Base-by-base conservation (phyloP, 2,797 vertebrate species). In the Mycteria americana region DNA sequence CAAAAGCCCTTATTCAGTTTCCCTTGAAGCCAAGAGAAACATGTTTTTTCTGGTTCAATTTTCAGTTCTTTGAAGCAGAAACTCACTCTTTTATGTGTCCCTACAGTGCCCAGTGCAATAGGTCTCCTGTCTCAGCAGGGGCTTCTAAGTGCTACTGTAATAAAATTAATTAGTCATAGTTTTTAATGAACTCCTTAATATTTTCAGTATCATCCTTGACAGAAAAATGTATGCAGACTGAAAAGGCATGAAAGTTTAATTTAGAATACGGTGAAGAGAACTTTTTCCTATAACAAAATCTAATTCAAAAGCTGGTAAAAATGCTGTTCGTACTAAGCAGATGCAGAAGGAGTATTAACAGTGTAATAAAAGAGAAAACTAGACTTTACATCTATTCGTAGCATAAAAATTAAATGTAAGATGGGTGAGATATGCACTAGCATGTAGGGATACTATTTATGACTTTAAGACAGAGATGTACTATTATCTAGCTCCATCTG, bases 41-140 rank as follows among this genome's bases (percentile, higher is more conserved):
- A 69, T 67, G 74, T 79, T 62, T 92, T 96, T 88, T 92, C 94
- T 92, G 33, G 73, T 94, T 90, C 70, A 79, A 93, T 95, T 92
- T 93, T 89, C 90, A 92, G 89, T 85, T 88, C 93, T 96, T 95
- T 97, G 95, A 96, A 96, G 92, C 83, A 95, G 94, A 95, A 95
- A 87, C 31, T 88, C 74, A 51, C 57, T 95, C 95, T 95, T 96
- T 94, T 78, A 95, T 94, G 73, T 92, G 82, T 95, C 91, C 80
- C 96, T 95, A 64, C 74, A 92, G 73, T 70, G 88, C 80, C 74
- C 74, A 79, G 74, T 93, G 83, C 83, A 91, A 94, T 62, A 93
- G 90, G 90, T 88, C 88, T 94, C 80, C 74, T 87, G 73, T 85
- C 93, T 96, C 96, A 90, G 88, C 85, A 88, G 80, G 79, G 54